A percentile compares a stretch with the other conserved stretches of the same genome.
These are phyloP conservation scores for Ophthalmolycus amberensis DNA, from an alignment of 2,113 vertebrate species.

Conservation along the genomic window DNA sequence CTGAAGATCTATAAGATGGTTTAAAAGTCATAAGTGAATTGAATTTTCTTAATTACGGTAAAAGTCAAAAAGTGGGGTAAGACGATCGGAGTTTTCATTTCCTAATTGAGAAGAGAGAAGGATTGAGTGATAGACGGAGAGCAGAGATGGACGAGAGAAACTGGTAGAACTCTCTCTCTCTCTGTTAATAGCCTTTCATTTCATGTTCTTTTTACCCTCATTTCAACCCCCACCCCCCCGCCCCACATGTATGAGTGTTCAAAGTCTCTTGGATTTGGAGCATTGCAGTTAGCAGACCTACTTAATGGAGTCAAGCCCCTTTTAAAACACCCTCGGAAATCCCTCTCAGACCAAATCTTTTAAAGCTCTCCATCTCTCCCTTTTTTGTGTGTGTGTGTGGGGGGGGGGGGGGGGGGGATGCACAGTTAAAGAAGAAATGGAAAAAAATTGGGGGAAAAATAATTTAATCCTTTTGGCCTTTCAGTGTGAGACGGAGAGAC, in stretches of 20 bases:
- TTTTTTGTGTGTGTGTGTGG: not conserved
- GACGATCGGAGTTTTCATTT: constrained; percentile 73
- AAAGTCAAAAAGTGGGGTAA: constrained; percentile 70
- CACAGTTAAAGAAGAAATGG: constrained; percentile 17
- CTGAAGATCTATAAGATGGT: constrained; percentile 64
- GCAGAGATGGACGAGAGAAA: constrained; percentile 36
- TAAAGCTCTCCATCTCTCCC: constrained; percentile 24
- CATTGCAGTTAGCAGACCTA: constrained; percentile 54
- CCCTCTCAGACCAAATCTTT: constrained; percentile 48
- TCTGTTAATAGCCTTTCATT: constrained; percentile 56
- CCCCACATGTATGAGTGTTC: constrained; percentile 49
- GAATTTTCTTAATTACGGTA: constrained; percentile 77
- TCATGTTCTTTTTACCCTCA: constrained; percentile 11
- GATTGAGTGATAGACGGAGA: constrained; percentile 52
- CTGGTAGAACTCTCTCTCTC: constrained; percentile 33
- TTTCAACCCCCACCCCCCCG: not conserved
- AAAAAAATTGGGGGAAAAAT: not conserved
- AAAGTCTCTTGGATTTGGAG: constrained; percentile 62
- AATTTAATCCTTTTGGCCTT: constrained; percentile 20
- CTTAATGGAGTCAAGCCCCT: constrained; percentile 59
- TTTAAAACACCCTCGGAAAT: constrained; percentile 62
- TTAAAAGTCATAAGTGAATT: constrained; percentile 76
- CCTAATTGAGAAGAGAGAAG: constrained; percentile 68
- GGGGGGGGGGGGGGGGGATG: not conserved
- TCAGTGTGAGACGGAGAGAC: not conserved